A percentile compares a stretch with the other conserved stretches of the same genome.
Conservation (phyloP, 2,113 vertebrate species). For the Myotis brandtii region DNA sequence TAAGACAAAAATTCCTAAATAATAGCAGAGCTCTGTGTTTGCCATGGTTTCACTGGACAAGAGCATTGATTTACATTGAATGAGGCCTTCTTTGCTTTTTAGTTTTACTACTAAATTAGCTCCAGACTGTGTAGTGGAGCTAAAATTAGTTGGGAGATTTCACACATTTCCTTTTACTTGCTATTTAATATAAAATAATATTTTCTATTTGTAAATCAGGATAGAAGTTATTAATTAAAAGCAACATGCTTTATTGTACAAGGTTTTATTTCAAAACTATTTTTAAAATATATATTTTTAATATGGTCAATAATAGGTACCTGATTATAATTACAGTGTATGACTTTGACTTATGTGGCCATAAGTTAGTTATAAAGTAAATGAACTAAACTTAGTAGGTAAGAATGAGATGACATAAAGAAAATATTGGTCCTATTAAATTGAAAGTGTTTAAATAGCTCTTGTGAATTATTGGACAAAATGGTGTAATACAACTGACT, state of each 20-base stretch:
- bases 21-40: slow-evolving; percentile 14
- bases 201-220: neutral
- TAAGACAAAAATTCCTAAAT: slow-evolving; percentile 60
- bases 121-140: neutral
- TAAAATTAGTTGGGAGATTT: neutral
- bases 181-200: neutral
- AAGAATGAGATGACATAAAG: neutral
- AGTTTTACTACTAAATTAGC: neutral
- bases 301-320: neutral
- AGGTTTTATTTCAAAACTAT: neutral
- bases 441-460: slow-evolving; percentile 14
- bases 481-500: neutral
- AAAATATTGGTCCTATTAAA: slow-evolving; percentile 10
- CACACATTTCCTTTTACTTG: neutral
- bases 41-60: neutral
- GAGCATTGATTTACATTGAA: neutral
- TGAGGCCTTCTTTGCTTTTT: neutral
- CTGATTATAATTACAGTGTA: neutral
- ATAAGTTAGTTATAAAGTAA: slow-evolving; percentile 35
- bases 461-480: neutral
- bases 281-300: neutral
- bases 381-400: neutral
- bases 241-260: neutral
- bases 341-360: slow-evolving; percentile 13
- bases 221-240: neutral